Evolutionary conservation across 2,888 invertebrate species (phyloP).

Genomic region (Eilema griseolum): DNA sequence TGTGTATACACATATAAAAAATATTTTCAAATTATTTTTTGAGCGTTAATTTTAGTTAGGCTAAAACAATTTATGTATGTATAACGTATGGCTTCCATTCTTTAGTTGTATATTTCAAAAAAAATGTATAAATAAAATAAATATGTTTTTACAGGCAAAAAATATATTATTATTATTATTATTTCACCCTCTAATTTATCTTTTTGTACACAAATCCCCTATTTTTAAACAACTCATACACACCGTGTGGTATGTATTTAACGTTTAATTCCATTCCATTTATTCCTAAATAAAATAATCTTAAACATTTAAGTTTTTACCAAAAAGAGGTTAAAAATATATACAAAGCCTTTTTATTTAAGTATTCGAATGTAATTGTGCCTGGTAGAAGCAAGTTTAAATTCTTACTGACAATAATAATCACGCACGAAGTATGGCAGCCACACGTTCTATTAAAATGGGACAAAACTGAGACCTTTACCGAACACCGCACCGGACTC

Average conservation of each 20-base stretch:
- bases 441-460: slow-evolving; percentile 40
- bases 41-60: not conserved
- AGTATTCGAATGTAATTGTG: not conserved
- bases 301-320: not conserved
- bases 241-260: too few species aligned
- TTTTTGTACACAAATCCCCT: not conserved
- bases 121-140: slow-evolving; percentile 28
- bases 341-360: not conserved
- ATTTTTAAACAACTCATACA: too few species aligned
- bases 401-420: not conserved
- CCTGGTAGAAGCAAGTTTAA: not conserved
- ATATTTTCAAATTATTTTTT: not conserved
- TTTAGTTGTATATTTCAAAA: slow-evolving; percentile 32
- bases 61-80: slow-evolving; percentile 4
- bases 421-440: slow-evolving; percentile 40
- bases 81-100: slow-evolving; percentile 43
- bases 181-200: slow-evolving; percentile 33
- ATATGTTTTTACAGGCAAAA: slow-evolving; percentile 25
- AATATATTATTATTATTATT: slow-evolving; percentile 32
- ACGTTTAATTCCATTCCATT: not conserved
- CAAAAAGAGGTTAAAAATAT: not conserved
- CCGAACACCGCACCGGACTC: slow-evolving; percentile 53
- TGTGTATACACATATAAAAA: not conserved
- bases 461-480: slow-evolving; percentile 38
- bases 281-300: not conserved